A percentile compares a stretch with the other conserved stretches of the same genome.
These are phyloP conservation scores for Phalacrocorax carbo DNA, from an alignment of 2,113 vertebrate genomes.

Conservation along the genomic window DNA sequence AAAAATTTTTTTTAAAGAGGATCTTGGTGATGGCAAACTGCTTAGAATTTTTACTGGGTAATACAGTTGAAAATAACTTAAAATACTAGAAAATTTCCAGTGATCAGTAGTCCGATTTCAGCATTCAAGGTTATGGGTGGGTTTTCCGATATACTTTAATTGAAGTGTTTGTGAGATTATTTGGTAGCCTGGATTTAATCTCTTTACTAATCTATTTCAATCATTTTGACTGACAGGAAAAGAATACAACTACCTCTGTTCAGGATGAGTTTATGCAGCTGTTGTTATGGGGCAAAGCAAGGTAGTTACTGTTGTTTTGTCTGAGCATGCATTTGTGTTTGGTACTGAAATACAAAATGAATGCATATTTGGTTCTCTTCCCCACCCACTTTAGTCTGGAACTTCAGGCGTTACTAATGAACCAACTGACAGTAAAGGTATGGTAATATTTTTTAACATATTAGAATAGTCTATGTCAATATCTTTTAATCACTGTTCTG, in stretches of 20 bases:
- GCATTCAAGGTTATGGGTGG: neutral
- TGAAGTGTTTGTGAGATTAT: neutral
- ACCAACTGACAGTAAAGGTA: conserved; percentile 96
- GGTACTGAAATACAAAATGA: neutral
- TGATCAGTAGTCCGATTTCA: neutral
- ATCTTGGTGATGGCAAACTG: neutral
- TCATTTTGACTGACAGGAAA: conserved; percentile 81
- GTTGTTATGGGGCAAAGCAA: conserved; percentile 96
- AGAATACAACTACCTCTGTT: conserved; percentile 95
- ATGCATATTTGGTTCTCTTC: neutral
- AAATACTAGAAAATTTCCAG: neutral
- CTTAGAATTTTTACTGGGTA: neutral
- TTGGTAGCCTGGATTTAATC: neutral
- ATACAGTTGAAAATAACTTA: neutral
- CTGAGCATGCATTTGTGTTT: neutral
- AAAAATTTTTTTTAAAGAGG: neutral
- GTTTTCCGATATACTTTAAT: neutral
- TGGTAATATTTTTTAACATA: neutral
- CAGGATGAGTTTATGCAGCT: conserved; percentile 98
- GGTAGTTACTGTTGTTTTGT: conserved; percentile 73
- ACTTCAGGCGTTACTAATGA: conserved; percentile 95
- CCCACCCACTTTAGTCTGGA: conserved; percentile 79
- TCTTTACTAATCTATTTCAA: neutral
- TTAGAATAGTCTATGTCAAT: neutral
- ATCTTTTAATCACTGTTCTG: neutral